A percentile compares a stretch with the other conserved stretches of the same genome.
Conservation (phyloP, 1,140 invertebrate genomes). For the Streblospio benedicti region DNA sequence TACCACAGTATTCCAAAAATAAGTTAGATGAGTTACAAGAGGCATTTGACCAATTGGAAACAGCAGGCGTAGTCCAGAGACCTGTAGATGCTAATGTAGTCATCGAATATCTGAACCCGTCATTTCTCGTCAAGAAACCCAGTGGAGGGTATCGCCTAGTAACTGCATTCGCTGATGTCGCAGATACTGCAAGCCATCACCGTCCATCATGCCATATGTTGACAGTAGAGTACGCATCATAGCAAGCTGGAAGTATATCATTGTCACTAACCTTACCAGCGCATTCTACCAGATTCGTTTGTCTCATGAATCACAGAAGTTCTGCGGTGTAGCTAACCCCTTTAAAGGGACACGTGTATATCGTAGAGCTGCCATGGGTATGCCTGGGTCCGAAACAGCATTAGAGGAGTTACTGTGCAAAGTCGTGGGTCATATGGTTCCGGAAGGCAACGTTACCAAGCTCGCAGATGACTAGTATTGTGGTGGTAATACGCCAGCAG, state of each 20-base stretch:
- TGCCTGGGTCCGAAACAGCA: neutral
- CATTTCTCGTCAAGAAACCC: conserved; percentile 20
- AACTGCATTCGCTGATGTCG: conserved; percentile 21
- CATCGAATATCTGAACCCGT: conserved; percentile 17
- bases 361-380: conserved; percentile 15
- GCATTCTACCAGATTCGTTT: conserved; percentile 14
- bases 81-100: conserved; percentile 16
- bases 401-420: conserved; percentile 13
- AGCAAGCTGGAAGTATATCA: too few relatives aligned
- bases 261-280: conserved; percentile 7
- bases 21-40: conserved; percentile 13
- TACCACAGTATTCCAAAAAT: conserved; percentile 17
- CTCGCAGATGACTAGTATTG: conserved; percentile 13
- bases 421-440: conserved; percentile 7
- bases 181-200: conserved; percentile 15
- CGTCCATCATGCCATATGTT: conserved; percentile 21
- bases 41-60: conserved; percentile 19
- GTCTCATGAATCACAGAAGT: conserved; percentile 15
- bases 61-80: conserved; percentile 14
- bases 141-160: conserved; percentile 17
- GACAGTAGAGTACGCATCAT: too few relatives aligned
- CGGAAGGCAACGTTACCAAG: conserved; percentile 9
- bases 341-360: conserved; percentile 19
- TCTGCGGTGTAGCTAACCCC: conserved; percentile 16
- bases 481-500: too few relatives aligned